Conservation (phyloP, 1,140 invertebrate species). For the Nebria ingens region DNA sequence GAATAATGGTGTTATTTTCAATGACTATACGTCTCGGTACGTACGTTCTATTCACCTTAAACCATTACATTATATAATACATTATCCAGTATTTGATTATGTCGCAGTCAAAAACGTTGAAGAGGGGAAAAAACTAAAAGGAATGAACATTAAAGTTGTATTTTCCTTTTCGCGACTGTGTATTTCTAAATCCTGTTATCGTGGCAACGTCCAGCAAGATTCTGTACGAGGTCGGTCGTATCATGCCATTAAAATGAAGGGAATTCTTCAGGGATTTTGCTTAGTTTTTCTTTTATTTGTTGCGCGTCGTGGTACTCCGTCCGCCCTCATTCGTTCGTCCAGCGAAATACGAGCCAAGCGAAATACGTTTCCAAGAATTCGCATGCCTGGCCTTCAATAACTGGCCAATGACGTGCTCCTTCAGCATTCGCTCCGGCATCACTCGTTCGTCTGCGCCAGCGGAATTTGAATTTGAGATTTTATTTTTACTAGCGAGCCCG, state of each 20-base stretch:
- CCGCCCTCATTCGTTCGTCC: not conserved
- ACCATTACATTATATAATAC: no score
- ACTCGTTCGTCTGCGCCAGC: not conserved
- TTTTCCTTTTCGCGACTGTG: not conserved
- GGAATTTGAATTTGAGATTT: slow-evolving; percentile 7
- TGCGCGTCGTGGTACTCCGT: not conserved
- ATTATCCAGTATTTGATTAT: no score
- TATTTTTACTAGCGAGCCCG: not conserved
- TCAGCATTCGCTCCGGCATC: not conserved
- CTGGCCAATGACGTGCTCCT: not conserved
- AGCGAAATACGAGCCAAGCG: not conserved
- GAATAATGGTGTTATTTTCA: no score
- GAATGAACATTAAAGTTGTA: no score
- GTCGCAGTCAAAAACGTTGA: no score
- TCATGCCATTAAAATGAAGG: slow-evolving; percentile 23
- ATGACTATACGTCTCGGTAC: no score
- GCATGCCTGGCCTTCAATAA: not conserved
- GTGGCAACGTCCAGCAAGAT: not conserved
- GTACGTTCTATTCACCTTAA: no score
- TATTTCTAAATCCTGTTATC: slow-evolving; percentile 6
- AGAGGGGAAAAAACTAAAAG: no score
- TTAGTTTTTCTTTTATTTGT: slow-evolving; percentile 25
- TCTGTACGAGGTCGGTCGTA: slow-evolving; percentile 8
- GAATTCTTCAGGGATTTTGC: slow-evolving; percentile 26
- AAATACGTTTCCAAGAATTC: not conserved